phyloP scores from a whole-genome alignment of 2,113 vertebrate genomes.

The Pterocles burchelli region DNA sequence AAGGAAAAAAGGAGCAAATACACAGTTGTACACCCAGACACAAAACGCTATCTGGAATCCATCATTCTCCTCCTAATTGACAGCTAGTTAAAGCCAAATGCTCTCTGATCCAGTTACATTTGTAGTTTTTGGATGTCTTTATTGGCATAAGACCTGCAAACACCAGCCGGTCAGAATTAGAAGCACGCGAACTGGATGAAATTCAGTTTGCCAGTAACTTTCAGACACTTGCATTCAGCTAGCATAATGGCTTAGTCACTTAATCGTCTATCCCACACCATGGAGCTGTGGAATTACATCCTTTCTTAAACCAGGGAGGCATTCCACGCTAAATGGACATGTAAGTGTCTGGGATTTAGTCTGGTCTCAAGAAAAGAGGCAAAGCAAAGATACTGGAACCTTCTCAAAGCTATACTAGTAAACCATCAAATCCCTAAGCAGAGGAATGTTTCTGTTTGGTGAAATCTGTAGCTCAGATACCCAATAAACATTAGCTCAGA shows the following conservation, averaged over 20 bases:
- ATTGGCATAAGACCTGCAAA: constrained; percentile 72
- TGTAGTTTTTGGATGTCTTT: constrained; percentile 70
- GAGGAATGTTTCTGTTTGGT: neutral
- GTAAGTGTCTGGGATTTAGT: neutral
- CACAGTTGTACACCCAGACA: neutral
- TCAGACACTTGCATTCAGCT: constrained; percentile 30
- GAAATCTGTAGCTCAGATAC: neutral
- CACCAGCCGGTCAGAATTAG: constrained; percentile 68
- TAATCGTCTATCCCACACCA: constrained; percentile 7
- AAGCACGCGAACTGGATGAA: constrained; percentile 63
- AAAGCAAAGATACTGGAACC: neutral
- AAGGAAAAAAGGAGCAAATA: neutral
- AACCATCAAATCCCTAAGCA: neutral
- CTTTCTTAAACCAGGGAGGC: neutral
- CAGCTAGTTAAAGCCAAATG: constrained; percentile 59
- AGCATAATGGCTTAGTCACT: constrained; percentile 40
- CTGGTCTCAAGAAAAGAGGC: neutral
- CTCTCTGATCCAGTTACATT: constrained; percentile 63
- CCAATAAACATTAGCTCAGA: neutral
- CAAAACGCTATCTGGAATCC: constrained; percentile 38
- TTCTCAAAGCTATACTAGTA: neutral
- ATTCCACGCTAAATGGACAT: neutral
- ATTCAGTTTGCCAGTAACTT: constrained; percentile 61
- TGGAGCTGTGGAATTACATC: neutral
- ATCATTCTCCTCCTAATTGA: constrained; percentile 66